Evolutionary conservation across 1,140 invertebrate species (phyloP).

Genomic region (Pomacea maculata): DNA sequence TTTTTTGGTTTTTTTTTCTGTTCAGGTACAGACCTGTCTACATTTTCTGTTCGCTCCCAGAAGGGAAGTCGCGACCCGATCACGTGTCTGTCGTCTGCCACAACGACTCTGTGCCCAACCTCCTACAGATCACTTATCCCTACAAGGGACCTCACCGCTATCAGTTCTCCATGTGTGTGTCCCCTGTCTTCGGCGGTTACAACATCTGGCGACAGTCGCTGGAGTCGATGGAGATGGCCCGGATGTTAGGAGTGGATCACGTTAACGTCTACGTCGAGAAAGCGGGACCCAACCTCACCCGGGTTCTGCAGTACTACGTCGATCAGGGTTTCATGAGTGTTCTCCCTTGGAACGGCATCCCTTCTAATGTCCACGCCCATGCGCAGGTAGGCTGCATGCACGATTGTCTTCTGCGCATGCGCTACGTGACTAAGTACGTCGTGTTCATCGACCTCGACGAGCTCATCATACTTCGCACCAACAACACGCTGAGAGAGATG

Average conservation of each 20-base stretch:
- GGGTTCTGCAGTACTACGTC: neutral
- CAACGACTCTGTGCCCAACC: too few species aligned
- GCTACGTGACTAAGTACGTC: slow-evolving; percentile 9
- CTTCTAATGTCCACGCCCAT: neutral
- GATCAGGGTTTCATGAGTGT: neutral
- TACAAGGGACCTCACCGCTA: neutral
- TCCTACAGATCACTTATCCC: neutral
- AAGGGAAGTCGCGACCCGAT: too few species aligned
- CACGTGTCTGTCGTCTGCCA: too few species aligned
- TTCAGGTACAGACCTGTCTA: too few species aligned
- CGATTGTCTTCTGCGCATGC: slow-evolving; percentile 28
- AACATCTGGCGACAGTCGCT: neutral
- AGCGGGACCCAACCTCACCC: neutral
- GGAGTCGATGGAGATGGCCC: neutral
- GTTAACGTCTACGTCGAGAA: neutral
- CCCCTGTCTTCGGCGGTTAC: neutral
- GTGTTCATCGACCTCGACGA: slow-evolving; percentile 24
- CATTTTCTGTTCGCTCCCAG: too few species aligned
- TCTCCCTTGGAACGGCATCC: neutral
- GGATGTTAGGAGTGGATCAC: neutral
- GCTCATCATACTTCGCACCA: slow-evolving; percentile 15
- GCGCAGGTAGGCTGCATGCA: slow-evolving; percentile 21
- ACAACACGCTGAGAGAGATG: slow-evolving; percentile 8
- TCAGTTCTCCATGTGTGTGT: neutral
- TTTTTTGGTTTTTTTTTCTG: too few species aligned